These are phyloP conservation scores for Tapera naevia DNA, from an alignment of 2,797 vertebrate species.

Conservation along the genomic window DNA sequence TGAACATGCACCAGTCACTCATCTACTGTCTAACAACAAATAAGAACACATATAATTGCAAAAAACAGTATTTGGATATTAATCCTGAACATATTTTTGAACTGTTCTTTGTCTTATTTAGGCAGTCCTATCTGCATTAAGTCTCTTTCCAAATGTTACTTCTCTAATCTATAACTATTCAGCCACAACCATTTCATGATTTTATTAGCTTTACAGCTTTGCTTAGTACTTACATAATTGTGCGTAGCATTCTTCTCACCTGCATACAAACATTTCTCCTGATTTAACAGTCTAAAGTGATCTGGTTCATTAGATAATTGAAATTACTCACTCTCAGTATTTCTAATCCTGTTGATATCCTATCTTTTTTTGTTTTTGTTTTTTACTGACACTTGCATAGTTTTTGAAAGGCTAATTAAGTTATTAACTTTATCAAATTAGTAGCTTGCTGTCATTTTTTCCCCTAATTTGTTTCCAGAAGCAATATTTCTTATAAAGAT, in stretches of 20 bases:
- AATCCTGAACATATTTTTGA: not conserved
- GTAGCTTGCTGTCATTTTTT: not conserved
- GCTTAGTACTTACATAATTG: not conserved
- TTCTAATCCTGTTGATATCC: not conserved
- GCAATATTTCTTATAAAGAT: not conserved
- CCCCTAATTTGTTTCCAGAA: not conserved
- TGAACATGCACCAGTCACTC: not conserved
- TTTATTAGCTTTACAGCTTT: not conserved
- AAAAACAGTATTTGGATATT: not conserved
- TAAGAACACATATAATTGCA: not conserved
- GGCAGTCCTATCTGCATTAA: not conserved
- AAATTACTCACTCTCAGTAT: not conserved
- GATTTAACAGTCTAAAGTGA: not conserved
- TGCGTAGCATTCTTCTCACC: not conserved
- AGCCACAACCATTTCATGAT: not conserved
- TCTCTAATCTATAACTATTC: not conserved
- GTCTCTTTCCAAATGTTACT: not conserved
- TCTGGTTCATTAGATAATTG: not conserved
- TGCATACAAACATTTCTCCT: not conserved
- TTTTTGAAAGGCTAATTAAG: not conserved
- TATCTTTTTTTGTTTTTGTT: not conserved
- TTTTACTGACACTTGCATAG: not conserved
- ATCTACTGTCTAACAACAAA: not conserved
- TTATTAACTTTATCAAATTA: conserved; percentile 17
- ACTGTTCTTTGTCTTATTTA: not conserved